Percentiles rank a stretch among this genome's conserved stretches.
Evolutionary conservation across 2,888 invertebrate species (phyloP).

Genomic region (Drosophila nr. perissopoda): DNA sequence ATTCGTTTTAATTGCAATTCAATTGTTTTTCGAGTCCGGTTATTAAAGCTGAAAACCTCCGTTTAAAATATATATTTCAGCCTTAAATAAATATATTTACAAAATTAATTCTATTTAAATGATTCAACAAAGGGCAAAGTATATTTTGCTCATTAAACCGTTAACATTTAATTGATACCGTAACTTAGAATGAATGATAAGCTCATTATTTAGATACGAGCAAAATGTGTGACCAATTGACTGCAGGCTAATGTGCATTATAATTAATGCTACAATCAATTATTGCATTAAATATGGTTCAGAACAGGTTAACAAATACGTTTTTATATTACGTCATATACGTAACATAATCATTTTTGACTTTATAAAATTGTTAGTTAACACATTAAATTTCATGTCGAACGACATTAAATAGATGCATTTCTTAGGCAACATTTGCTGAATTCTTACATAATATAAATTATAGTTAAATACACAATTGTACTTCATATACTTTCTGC

Average conservation of each 20-base stretch:
- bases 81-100: not conserved
- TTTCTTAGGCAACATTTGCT: not conserved
- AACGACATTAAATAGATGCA: not conserved
- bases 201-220: not conserved
- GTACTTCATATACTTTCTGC: not conserved
- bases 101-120: not conserved
- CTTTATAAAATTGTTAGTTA: no score
- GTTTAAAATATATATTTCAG: not conserved
- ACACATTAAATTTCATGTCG: not conserved
- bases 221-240: not conserved
- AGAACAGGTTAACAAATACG: not conserved
- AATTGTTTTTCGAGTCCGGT: not conserved
- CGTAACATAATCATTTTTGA: no score
- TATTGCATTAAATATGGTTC: not conserved
- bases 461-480: not conserved
- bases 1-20: not conserved
- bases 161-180: not conserved
- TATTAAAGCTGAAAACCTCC: not conserved
- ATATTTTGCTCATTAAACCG: not conserved
- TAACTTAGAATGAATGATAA: not conserved
- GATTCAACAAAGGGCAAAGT: not conserved
- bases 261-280: not conserved
- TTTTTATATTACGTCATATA: not conserved
- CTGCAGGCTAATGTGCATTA: not conserved
- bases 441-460: not conserved